Conservation (phyloP, 2,888 invertebrate species). For the Ichneumon xanthorius region DNA sequence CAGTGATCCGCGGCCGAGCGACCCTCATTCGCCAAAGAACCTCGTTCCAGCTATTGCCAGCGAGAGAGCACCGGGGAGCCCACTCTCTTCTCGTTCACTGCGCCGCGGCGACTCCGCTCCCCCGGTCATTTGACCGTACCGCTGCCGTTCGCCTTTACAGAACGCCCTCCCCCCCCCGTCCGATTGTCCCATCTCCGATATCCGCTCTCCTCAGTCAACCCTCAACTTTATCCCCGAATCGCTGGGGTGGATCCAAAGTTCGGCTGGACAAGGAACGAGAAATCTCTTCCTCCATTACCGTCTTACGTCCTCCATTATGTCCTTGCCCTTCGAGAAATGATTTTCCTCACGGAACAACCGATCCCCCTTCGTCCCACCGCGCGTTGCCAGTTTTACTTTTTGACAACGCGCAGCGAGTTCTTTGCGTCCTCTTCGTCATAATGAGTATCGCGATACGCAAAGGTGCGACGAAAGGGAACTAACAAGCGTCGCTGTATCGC, state of each 20-base stretch:
- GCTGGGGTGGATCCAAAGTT: slow-evolving; percentile 61
- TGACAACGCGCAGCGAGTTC: neutral
- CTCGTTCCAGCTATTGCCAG: slow-evolving; percentile 59
- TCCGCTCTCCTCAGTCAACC: slow-evolving; percentile 56
- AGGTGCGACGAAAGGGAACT: neutral
- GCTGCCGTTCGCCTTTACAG: slow-evolving; percentile 59
- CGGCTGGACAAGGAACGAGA: slow-evolving; percentile 46
- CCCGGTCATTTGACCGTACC: slow-evolving; percentile 69
- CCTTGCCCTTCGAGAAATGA: slow-evolving; percentile 53
- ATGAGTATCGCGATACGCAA: neutral
- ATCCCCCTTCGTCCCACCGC: neutral
- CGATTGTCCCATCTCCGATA: slow-evolving; percentile 69
- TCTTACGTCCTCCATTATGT: slow-evolving; percentile 23
- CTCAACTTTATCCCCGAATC: slow-evolving; percentile 59
- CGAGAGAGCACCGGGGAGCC: slow-evolving; percentile 39
- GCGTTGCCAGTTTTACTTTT: neutral
- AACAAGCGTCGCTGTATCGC: neutral
- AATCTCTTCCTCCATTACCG: slow-evolving; percentile 64
- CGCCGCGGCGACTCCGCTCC: slow-evolving; percentile 53
- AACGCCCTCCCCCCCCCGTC: neutral
- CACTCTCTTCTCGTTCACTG: slow-evolving; percentile 60
- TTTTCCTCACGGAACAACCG: slow-evolving; percentile 33
- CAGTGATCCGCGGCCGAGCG: slow-evolving; percentile 71
- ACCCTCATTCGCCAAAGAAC: slow-evolving; percentile 69
- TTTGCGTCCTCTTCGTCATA: neutral